These are phyloP conservation scores for Sinella curviseta DNA, from an alignment of 1,140 invertebrate genomes.

Conservation along the genomic window DNA sequence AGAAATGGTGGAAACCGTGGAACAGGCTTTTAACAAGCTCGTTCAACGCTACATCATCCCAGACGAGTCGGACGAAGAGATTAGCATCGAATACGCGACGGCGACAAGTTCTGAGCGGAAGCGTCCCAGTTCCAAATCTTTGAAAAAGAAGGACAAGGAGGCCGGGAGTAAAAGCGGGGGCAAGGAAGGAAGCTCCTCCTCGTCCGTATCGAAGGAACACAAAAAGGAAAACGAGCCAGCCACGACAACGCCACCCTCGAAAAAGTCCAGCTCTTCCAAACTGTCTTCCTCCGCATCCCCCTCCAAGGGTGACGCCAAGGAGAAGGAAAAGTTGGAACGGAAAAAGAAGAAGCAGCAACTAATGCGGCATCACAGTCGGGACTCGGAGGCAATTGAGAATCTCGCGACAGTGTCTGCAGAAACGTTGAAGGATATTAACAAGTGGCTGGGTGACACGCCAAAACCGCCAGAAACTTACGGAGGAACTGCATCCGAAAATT, in stretches of 20 bases:
- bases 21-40: slow-evolving; percentile 74
- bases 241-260: background rate
- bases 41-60: slow-evolving; percentile 78
- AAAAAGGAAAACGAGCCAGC: slow-evolving; percentile 22
- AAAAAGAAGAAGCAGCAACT: slow-evolving; percentile 38
- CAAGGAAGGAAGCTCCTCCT: background rate
- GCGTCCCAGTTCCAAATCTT: background rate
- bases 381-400: slow-evolving; percentile 35
- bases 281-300: background rate
- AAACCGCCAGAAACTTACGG: slow-evolving; percentile 30
- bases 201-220: background rate
- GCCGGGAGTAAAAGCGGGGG: background rate
- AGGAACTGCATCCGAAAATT: background rate
- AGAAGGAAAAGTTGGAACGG: slow-evolving; percentile 33
- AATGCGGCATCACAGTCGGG: slow-evolving; percentile 44
- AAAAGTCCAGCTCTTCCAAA: slow-evolving; percentile 1
- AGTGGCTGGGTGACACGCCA: slow-evolving; percentile 81
- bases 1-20: slow-evolving; percentile 79
- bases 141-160: slow-evolving; percentile 45
- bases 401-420: slow-evolving; percentile 35
- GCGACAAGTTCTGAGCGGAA: background rate
- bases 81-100: slow-evolving; percentile 51
- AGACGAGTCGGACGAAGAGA: slow-evolving; percentile 67
- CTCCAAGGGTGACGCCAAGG: background rate
- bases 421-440: slow-evolving; percentile 71